Percentiles rank a stretch among this genome's conserved stretches.
Evolutionary conservation across 2,797 vertebrate species (phyloP).

Genomic region (Cirrhinus mrigala): DNA sequence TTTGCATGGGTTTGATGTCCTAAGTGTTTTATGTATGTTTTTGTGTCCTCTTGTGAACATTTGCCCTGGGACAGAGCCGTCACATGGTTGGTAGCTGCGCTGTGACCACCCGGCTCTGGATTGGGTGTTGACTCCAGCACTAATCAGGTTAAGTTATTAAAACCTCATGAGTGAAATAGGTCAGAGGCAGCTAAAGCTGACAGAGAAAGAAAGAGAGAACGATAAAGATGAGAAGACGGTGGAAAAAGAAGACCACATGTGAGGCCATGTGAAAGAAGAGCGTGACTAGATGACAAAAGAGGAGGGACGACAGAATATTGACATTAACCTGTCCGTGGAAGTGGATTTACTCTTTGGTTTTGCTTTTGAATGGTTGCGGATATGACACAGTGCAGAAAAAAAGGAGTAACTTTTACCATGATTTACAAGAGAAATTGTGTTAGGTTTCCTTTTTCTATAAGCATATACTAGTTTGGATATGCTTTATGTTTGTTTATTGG

Average conservation of each 20-base stretch:
- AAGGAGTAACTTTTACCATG: not conserved
- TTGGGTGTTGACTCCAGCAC: conserved; percentile 60
- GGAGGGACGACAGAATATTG: not conserved
- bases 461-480: conserved; percentile 23
- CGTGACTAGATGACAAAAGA: conserved; percentile 39
- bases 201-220: conserved; percentile 42
- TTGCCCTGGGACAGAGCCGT: conserved; percentile 30
- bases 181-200: conserved; percentile 71
- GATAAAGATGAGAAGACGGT: conserved; percentile 38
- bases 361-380: not conserved
- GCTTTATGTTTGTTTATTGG: conserved; percentile 48
- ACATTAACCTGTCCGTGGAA: not conserved
- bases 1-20: conserved; percentile 53
- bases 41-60: conserved; percentile 16
- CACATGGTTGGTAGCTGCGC: conserved; percentile 37
- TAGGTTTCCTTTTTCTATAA: not conserved
- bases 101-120: conserved; percentile 49
- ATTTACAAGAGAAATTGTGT: not conserved
- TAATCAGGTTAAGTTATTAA: conserved; percentile 84
- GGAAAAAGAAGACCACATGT: conserved; percentile 28
- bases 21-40: conserved; percentile 38
- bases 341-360: not conserved
- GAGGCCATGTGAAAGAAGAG: not conserved
- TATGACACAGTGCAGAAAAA: not conserved
- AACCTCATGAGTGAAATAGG: conserved; percentile 75